Percentiles rank a stretch among this genome's conserved stretches.
These are phyloP conservation scores for Perizoma flavofasciatum DNA, from an alignment of 2,888 invertebrate genomes.

Conservation along the genomic window DNA sequence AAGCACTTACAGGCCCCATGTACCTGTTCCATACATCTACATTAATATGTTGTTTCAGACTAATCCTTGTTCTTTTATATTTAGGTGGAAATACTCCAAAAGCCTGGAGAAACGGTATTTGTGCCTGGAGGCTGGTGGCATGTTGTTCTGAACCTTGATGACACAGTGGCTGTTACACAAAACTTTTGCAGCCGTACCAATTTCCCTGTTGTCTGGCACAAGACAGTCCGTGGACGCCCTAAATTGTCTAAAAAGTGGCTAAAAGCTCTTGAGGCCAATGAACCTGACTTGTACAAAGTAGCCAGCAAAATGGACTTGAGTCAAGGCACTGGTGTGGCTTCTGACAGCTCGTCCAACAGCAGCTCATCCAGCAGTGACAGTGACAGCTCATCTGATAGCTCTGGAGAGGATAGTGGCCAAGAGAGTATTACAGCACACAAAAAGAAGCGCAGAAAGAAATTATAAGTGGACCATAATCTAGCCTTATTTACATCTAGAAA, in stretches of 20 bases:
- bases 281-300: conserved; percentile 90
- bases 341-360: conserved; percentile 96
- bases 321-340: conserved; percentile 95
- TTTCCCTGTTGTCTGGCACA: conserved; percentile 99
- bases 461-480: conserved; percentile 56
- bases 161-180: conserved; percentile 98
- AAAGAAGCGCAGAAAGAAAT: conserved; percentile 87
- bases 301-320: conserved; percentile 94
- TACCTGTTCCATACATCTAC: too few relatives aligned
- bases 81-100: conserved; percentile 95
- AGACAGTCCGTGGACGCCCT: conserved; percentile 97
- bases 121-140: conserved; percentile 99
- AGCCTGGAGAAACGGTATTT: conserved; percentile 98
- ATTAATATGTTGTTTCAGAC: too few relatives aligned
- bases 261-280: conserved; percentile 86
- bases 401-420: conserved; percentile 92
- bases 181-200: conserved; percentile 98
- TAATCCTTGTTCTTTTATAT: conserved; percentile 21
- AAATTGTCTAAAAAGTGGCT: conserved; percentile 98
- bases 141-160: conserved; percentile 98
- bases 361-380: conserved; percentile 90
- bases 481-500: conserved; percentile 50
- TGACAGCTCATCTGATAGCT: conserved; percentile 79
- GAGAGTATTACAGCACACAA: conserved; percentile 95
- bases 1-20: too few relatives aligned